A percentile compares a stretch with the other conserved stretches of the same genome.
Conservation (phyloP, 1,140 invertebrate species). For the Capitella teleta region DNA sequence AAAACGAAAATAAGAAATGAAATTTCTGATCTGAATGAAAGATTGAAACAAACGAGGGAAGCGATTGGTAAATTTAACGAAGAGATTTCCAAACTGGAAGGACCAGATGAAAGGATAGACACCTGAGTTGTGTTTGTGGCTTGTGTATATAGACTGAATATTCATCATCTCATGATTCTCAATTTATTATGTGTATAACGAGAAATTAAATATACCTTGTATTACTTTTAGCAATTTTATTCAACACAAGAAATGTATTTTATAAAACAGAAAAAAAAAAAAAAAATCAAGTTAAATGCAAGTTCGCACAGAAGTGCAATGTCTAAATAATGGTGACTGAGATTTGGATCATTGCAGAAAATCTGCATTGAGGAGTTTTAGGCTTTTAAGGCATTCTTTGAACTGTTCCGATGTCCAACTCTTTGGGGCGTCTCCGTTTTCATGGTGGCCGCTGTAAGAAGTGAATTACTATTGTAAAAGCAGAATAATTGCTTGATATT, state of each 20-base stretch:
- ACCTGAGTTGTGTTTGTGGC: no score
- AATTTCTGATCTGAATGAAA: conserved; percentile 75
- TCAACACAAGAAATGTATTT: no score
- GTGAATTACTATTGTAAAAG: background rate
- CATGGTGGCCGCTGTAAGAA: conserved; percentile 1
- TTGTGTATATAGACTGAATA: background rate
- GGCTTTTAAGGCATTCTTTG: background rate
- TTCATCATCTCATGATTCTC: background rate
- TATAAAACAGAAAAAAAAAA: no score
- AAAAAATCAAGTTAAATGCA: no score
- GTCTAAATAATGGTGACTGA: no score
- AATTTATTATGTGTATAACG: no score
- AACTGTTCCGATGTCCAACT: conserved; percentile 3
- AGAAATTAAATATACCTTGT: no score
- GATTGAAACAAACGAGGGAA: conserved; percentile 76
- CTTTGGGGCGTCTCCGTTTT: background rate
- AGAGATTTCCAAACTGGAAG: conserved; percentile 59
- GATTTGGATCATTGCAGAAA: no score
- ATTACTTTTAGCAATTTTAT: no score
- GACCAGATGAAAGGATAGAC: background rate
- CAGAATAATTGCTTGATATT: background rate
- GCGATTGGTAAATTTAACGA: conserved; percentile 79
- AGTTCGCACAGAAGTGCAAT: no score
- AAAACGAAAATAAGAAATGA: conserved; percentile 73
- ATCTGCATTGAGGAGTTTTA: conserved; percentile 1